Percentiles rank a stretch among this genome's conserved stretches.
Conservation (phyloP, 1,140 invertebrate genomes). For the Euwallacea fornicatus region DNA sequence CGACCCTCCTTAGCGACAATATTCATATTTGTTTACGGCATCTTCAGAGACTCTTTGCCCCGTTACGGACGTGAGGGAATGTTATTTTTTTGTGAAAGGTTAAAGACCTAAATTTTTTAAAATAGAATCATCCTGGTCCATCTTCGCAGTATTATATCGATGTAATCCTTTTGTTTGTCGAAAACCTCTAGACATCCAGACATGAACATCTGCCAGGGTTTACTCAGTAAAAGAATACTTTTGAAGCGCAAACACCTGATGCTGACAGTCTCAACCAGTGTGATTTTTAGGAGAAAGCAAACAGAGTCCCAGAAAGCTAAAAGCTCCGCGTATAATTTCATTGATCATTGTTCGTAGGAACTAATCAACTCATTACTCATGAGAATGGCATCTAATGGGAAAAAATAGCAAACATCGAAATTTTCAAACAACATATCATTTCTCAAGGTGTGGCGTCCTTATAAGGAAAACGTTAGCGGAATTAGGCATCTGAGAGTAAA, state of each 20-base stretch:
- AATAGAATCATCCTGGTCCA: too few species aligned
- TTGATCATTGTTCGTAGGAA: neutral
- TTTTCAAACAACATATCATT: constrained; percentile 1
- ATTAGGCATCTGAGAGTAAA: constrained; percentile 14
- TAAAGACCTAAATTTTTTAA: too few species aligned
- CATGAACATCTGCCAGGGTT: neutral
- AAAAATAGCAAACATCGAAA: neutral
- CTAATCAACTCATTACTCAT: neutral
- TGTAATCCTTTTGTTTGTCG: too few species aligned
- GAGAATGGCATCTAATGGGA: neutral
- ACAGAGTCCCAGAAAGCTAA: neutral
- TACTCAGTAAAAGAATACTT: constrained; percentile 20
- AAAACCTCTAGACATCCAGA: too few species aligned
- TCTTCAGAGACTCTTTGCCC: too few species aligned
- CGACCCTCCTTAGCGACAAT: too few species aligned
- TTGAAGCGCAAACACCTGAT: constrained; percentile 13
- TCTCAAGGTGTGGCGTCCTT: neutral
- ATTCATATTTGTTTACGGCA: too few species aligned
- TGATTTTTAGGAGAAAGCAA: constrained; percentile 2
- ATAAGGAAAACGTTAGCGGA: constrained; percentile 11
- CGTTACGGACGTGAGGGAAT: too few species aligned
- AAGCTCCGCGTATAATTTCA: neutral
- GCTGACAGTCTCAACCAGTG: constrained; percentile 1
- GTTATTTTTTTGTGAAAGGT: too few species aligned
- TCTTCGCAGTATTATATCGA: too few species aligned